Evolutionary conservation across 2,888 invertebrate species (phyloP).

Genomic region (Sesamia inferens): DNA sequence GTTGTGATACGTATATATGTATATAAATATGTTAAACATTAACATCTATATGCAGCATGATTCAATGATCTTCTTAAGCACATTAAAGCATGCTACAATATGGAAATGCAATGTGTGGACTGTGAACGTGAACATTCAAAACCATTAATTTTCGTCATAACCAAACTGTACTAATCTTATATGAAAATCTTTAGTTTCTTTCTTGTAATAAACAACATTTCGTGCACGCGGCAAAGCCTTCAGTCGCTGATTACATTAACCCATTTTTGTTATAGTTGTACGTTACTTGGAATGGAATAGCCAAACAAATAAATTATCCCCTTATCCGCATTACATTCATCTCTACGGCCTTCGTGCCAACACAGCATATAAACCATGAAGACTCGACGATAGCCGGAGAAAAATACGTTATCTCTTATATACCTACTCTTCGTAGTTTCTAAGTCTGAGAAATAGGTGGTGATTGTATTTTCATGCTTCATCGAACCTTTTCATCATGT

Average conservation of each 20-base stretch:
- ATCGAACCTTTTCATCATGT: not conserved
- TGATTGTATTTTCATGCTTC: constrained; percentile 4
- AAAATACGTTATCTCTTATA: constrained; percentile 14
- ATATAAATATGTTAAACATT: constrained; percentile 14
- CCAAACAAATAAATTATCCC: constrained; percentile 53
- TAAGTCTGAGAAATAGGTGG: not conserved
- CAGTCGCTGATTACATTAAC: constrained; percentile 44
- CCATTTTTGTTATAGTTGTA: constrained; percentile 31
- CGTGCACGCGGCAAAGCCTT: constrained; percentile 28
- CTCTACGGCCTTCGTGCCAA: constrained; percentile 23
- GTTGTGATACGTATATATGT: constrained; percentile 24
- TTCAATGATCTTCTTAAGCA: constrained; percentile 46
- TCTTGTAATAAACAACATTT: constrained; percentile 35
- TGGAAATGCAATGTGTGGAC: constrained; percentile 76
- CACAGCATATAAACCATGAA: constrained; percentile 13
- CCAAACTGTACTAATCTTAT: constrained; percentile 36
- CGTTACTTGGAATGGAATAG: constrained; percentile 24
- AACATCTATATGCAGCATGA: constrained; percentile 39
- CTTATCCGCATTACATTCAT: constrained; percentile 45
- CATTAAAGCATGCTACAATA: constrained; percentile 64
- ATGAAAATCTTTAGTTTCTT: constrained; percentile 26
- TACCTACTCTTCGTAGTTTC: not conserved
- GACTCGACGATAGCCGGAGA: constrained; percentile 2
- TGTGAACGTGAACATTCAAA: constrained; percentile 60
- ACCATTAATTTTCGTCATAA: constrained; percentile 37